Evolutionary conservation across 2,888 invertebrate species (phyloP).

Genomic region (Synanthedon formicaeformis): DNA sequence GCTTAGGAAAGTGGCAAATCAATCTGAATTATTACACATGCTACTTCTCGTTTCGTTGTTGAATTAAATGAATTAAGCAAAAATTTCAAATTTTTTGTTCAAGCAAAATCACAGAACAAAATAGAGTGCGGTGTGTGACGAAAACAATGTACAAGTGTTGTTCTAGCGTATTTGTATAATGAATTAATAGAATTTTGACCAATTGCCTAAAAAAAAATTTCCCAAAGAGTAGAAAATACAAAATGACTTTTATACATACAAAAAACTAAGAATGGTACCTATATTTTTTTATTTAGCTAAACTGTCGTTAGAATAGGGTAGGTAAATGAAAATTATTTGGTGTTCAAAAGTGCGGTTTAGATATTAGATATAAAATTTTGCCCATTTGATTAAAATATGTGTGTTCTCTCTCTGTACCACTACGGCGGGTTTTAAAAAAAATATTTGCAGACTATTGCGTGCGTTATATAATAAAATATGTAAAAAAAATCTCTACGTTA

Average conservation of each 20-base stretch:
- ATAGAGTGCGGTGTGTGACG: constrained; percentile 2
- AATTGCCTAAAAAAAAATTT: constrained; percentile 44
- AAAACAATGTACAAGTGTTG: constrained; percentile 16
- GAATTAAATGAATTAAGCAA: too few relatives aligned
- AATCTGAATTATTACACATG: too few relatives aligned
- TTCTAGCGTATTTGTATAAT: constrained; percentile 20
- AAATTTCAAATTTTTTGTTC: too few relatives aligned
- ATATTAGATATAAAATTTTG: constrained; percentile 42
- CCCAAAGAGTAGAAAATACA: constrained; percentile 42
- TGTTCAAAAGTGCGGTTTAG: constrained; percentile 59
- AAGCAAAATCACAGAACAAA: too few relatives aligned
- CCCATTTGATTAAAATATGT: constrained; percentile 33
- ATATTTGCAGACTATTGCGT: too few relatives aligned
- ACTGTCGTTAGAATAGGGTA: constrained; percentile 41
- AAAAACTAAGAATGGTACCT: constrained; percentile 23
- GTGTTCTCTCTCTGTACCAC: constrained; percentile 10
- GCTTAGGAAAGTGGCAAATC: too few relatives aligned
- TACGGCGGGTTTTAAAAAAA: too few relatives aligned
- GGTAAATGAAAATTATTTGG: constrained; percentile 49
- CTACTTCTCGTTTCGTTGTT: too few relatives aligned
- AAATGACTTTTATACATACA: constrained; percentile 54
- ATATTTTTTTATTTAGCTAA: constrained; percentile 69
- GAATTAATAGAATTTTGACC: constrained; percentile 30
- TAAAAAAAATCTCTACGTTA: too few relatives aligned
- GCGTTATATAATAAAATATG: too few relatives aligned